Evolutionary conservation across 2,113 vertebrate species (phyloP), one percentile per base, ranked within the genome.

Genomic region (Peromyscus leucopus): DNA sequence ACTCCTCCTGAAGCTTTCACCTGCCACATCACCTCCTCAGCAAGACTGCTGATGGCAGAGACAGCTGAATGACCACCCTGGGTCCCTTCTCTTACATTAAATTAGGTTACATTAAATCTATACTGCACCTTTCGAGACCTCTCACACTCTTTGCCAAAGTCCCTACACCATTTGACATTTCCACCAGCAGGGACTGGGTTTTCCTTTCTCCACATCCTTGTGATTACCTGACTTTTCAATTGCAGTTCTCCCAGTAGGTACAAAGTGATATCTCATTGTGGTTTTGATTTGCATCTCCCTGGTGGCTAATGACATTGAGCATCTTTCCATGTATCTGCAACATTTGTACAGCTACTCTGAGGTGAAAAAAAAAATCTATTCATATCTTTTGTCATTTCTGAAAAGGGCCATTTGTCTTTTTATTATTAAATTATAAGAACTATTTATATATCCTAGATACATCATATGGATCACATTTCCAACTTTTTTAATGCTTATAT

Each of bases 261-360:
- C 71, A 71, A 83, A 74, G 51, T 57, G 33, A n/a, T 33, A 63
- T 46, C 51, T 95, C n/a, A 11, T 1, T 26, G 65, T 71, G 84
- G 90, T 78, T 93, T 92, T 83, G 71, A 89, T 75, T 75, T 75
- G n/a, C 79, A 82, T 83, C 24, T 92, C 67, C 51, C 94, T 90
- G 78, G 79, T 65, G 48, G 67, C 46, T 91, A 72, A 86, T 90
- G 59, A 92, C 28, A 9, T 21, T 16, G 69, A 76, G 21, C 16
- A 36, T 82, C 59, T 42, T 63, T 74, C 75, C 31, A n/a, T 39
- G 17, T 65, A 42, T 48, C 85, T 86, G 76, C 12, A 42, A 57
- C 76, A 88, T 79, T 65, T 74, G 22, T 51, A 69, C 22, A 48
- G 61, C 61, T 93, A 91, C 67, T 93, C 21, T 28, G 17, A 31